Evolutionary conservation across 1,140 invertebrate species (phyloP).

Genomic region (Hypsibius dujardini): DNA sequence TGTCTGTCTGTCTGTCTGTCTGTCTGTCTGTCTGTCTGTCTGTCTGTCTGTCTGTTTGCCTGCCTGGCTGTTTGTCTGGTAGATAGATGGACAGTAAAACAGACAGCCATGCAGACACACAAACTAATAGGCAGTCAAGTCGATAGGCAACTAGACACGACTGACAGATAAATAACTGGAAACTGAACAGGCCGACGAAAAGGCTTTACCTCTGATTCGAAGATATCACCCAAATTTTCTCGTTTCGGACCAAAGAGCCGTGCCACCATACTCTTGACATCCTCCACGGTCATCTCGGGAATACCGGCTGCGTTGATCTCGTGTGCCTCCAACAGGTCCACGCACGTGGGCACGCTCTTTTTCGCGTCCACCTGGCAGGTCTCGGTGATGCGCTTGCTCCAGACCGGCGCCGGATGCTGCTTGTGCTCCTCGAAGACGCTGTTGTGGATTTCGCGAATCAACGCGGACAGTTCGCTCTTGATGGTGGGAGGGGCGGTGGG

Average conservation of each 20-base stretch:
- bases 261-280: not conserved
- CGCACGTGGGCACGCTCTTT: constrained; percentile 13
- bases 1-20: no score
- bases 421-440: constrained; percentile 13
- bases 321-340: not conserved
- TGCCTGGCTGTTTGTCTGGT: no score
- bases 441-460: constrained; percentile 13
- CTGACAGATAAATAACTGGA: no score
- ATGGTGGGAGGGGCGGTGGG: not conserved
- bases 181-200: not conserved
- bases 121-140: no score
- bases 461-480: constrained; percentile 14
- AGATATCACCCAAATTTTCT: not conserved
- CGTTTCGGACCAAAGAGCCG: not conserved
- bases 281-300: constrained; percentile 1
- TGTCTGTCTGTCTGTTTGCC: no score
- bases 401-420: not conserved
- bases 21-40: no score
- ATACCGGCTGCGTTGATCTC: not conserved
- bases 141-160: no score
- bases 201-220: constrained; percentile 7
- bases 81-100: no score
- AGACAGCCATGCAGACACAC: no score
- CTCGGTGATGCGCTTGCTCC: not conserved
- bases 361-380: not conserved